Evolutionary conservation across 2,113 vertebrate species (phyloP).

Genomic region (Argyrosomus japonicus): DNA sequence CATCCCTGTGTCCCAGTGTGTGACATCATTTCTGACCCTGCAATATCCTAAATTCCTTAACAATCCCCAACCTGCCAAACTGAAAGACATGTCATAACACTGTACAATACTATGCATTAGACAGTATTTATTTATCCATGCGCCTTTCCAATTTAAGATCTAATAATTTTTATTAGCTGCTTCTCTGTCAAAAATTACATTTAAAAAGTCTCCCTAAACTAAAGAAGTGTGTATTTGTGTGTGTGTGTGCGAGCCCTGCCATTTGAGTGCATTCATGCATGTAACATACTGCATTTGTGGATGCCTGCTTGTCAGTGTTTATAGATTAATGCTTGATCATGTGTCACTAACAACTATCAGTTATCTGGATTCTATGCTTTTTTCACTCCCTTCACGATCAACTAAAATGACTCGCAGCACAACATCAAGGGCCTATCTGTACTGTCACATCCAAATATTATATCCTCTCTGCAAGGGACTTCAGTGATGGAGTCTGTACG

Average conservation of each 20-base stretch:
- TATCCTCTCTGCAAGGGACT: constrained; percentile 27
- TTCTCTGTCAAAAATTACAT: neutral
- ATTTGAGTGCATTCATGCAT: neutral
- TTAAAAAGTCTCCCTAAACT: neutral
- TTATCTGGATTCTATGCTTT: constrained; percentile 2
- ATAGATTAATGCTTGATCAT: constrained; percentile 7
- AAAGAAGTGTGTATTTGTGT: neutral
- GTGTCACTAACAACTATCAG: constrained; percentile 9
- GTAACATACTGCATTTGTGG: neutral
- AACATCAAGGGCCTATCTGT: constrained; percentile 21
- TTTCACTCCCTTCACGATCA: neutral
- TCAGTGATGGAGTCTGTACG: constrained; percentile 38
- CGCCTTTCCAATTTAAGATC: neutral
- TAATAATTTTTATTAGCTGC: neutral
- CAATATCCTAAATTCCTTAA: neutral
- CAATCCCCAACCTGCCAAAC: neutral
- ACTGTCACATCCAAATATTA: constrained; percentile 41
- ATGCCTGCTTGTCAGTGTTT: constrained; percentile 4
- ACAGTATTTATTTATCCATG: neutral
- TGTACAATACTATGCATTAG: too few relatives aligned
- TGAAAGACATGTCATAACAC: neutral
- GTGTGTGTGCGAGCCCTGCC: neutral
- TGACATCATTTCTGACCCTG: neutral
- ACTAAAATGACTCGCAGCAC: constrained; percentile 15
- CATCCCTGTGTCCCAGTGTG: neutral